phyloP scores from a whole-genome alignment of 2,113 vertebrate species.

The Scomber colias region DNA sequence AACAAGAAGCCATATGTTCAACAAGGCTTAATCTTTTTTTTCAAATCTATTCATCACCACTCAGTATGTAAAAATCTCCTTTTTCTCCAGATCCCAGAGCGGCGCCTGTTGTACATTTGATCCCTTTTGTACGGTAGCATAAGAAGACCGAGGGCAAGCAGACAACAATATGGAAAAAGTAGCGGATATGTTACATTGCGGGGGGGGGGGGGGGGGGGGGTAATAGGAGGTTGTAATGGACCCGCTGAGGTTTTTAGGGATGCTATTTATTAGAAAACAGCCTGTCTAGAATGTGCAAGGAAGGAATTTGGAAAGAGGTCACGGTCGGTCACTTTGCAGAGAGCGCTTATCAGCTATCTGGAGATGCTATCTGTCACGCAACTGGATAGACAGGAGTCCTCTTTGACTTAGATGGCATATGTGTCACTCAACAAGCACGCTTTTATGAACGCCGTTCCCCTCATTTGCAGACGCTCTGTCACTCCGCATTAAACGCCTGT shows the following conservation, averaged over 20 bases:
- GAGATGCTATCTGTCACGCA: slow-evolving; percentile 73
- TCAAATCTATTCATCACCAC: slow-evolving; percentile 68
- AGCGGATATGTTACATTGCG: slow-evolving; percentile 75
- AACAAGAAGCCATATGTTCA: slow-evolving; percentile 34
- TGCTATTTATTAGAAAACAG: slow-evolving; percentile 62
- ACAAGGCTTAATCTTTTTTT: slow-evolving; percentile 47
- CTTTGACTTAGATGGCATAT: slow-evolving; percentile 70
- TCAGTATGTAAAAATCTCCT: slow-evolving; percentile 68
- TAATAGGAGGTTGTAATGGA: slow-evolving; percentile 60
- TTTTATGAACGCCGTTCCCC: slow-evolving; percentile 52
- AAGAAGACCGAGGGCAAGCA: slow-evolving; percentile 59
- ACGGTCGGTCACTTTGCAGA: slow-evolving; percentile 59
- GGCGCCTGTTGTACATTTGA: slow-evolving; percentile 81
- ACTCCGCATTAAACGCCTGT: slow-evolving; percentile 27
- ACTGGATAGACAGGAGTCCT: slow-evolving; percentile 71
- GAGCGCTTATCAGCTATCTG: slow-evolving; percentile 78
- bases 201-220: slow-evolving; percentile 62
- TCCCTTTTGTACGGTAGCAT: slow-evolving; percentile 75
- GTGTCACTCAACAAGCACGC: slow-evolving; percentile 77
- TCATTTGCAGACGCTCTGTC: slow-evolving; percentile 33
- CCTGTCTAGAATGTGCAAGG: slow-evolving; percentile 12
- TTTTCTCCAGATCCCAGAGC: slow-evolving; percentile 72
- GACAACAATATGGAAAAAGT: slow-evolving; percentile 78
- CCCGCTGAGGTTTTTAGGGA: slow-evolving; percentile 32
- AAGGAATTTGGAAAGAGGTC: slow-evolving; percentile 69